Base-by-base conservation (phyloP, 1,140 invertebrate genomes). In the Drosophila varians region DNA sequence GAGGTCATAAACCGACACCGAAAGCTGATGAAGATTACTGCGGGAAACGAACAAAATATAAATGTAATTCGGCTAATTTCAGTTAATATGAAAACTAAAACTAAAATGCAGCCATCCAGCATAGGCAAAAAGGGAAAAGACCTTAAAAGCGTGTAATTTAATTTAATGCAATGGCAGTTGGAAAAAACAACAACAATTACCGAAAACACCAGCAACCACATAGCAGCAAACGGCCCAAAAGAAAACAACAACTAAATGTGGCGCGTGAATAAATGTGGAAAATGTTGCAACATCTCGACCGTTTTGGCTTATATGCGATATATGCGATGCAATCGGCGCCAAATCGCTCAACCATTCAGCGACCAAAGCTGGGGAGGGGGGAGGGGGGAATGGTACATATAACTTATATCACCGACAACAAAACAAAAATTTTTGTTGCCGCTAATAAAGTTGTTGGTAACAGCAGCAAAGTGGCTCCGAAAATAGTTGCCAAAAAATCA, bases 221-320 rank as follows among this genome's bases (percentile, higher is more conserved):
- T n/a, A n/a, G n/a, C 14, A 55, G 11, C 53, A 6, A 42, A 40
- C 14, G 26, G 52, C 14, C n/a, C 36, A 64, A 54, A 53, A 40
- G 52, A 70, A 70, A 53, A 40, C 65, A 70, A 70, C 43, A 70
- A 70, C 66, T 47, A 70, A 49, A 49, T 58, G 53, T 57, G 66
- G 65, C 70, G 70, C 70, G 70, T 74, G 70, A 74, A 74, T 74
- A 73, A 74, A 74, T 74, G 70, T 74, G 70, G 58, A 74, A 74
- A 74, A 74, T 74, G 70, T 74, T 74, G 70, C 70, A 74, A 74
- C 70, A 74, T 74, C 61, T 64, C 58, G 51, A 73, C 69, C 70
- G 56, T 74, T 74, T 74, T 74, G 57, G 70, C 70, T 73, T 62
- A 62, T 54, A 55, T 49, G 49, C 42, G 48, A 48, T 71, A 60